A percentile compares a stretch with the other conserved stretches of the same genome.
Conservation (phyloP, 2,888 invertebrate genomes). For the Ctenicera cuprea region DNA sequence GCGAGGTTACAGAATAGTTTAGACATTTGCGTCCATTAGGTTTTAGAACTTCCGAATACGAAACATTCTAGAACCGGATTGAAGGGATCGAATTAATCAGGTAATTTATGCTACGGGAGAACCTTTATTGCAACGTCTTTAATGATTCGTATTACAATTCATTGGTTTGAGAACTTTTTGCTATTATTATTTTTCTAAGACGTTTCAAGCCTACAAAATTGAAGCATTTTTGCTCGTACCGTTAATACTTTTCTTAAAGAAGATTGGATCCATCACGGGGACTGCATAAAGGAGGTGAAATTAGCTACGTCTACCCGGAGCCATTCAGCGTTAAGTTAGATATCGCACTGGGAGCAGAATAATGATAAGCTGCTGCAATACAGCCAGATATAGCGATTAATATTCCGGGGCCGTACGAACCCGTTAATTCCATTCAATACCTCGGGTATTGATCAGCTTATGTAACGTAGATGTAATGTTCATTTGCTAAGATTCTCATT, state of each 20-base stretch:
- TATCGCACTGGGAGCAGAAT: slow-evolving; percentile 47
- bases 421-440: slow-evolving; percentile 52
- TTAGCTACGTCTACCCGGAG: slow-evolving; percentile 38
- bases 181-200: neutral
- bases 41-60: slow-evolving; percentile 40
- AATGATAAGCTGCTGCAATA: slow-evolving; percentile 50
- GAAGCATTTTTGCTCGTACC: too few relatives aligned
- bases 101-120: slow-evolving; percentile 38
- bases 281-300: slow-evolving; percentile 32
- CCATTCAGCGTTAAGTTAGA: slow-evolving; percentile 45
- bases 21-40: slow-evolving; percentile 51
- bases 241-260: slow-evolving; percentile 3
- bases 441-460: slow-evolving; percentile 48
- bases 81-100: slow-evolving; percentile 44
- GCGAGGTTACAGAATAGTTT: slow-evolving; percentile 47
- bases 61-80: slow-evolving; percentile 35
- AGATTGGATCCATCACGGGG: slow-evolving; percentile 7
- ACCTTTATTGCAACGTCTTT: slow-evolving; percentile 31
- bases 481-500: slow-evolving; percentile 41
- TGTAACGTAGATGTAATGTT: slow-evolving; percentile 43
- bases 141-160: slow-evolving; percentile 41
- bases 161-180: slow-evolving; percentile 9
- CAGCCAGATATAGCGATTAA: slow-evolving; percentile 51
- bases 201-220: too few relatives aligned
- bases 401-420: slow-evolving; percentile 46